Evolutionary conservation across 2,113 vertebrate genomes (phyloP).

Genomic region (Suricata suricatta): DNA sequence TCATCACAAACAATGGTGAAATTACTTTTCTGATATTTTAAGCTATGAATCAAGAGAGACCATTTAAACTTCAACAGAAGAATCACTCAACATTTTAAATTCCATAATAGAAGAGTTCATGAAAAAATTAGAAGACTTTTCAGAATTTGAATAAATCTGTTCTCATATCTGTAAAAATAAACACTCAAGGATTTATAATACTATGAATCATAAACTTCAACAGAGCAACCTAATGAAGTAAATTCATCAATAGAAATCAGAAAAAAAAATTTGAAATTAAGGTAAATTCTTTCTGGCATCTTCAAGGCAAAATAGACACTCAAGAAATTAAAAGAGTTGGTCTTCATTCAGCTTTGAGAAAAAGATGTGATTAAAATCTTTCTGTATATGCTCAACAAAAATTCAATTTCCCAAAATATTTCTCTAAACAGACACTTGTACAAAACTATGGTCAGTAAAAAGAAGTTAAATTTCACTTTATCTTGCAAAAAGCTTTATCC

Average conservation of each 20-base stretch:
- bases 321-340: background rate
- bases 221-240: background rate
- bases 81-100: background rate
- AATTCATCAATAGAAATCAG: background rate
- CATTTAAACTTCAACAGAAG: background rate
- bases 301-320: background rate
- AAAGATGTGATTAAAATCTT: background rate
- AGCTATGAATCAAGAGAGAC: background rate
- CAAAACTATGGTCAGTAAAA: background rate
- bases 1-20: background rate
- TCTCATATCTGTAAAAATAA: background rate
- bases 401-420: background rate
- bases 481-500: background rate
- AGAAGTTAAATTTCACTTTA: background rate
- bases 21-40: background rate
- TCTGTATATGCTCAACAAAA: background rate
- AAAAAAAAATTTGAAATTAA: background rate
- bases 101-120: background rate
- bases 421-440: background rate
- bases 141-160: background rate
- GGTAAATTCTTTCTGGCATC: background rate
- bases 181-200: slow-evolving; percentile 1
- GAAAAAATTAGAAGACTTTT: background rate
- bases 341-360: background rate
- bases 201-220: background rate